These are phyloP conservation scores for Petrosia ficiformis DNA, from an alignment of 37 sponge, comb jelly and placozoan species.

Conservation along the genomic window DNA sequence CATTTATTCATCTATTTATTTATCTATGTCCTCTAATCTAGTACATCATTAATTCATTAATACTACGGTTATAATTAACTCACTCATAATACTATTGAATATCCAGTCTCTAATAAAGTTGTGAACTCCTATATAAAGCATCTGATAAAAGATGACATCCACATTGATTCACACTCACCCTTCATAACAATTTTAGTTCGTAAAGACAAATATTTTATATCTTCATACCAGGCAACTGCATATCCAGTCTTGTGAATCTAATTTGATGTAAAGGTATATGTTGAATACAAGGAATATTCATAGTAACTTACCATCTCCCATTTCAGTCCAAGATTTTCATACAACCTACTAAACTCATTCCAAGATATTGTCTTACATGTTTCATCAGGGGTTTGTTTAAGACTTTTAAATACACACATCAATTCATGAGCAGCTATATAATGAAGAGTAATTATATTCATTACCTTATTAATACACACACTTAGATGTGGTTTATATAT, in stretches of 20 bases:
- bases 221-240: slow-evolving; percentile 7
- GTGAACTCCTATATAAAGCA: not conserved
- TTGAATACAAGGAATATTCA: not conserved
- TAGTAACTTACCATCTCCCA: slow-evolving; percentile 55
- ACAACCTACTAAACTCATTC: slow-evolving; percentile 69
- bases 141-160: not conserved
- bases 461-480: not conserved
- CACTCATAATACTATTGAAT: not conserved
- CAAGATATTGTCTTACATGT: slow-evolving; percentile 12
- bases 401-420: slow-evolving; percentile 79
- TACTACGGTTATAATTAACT: no score
- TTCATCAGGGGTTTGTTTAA: slow-evolving; percentile 5
- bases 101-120: not conserved
- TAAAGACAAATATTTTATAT: not conserved
- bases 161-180: not conserved
- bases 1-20: no score
- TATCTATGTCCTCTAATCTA: no score
- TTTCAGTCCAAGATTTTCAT: slow-evolving; percentile 45
- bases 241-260: not conserved
- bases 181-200: not conserved
- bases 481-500: slow-evolving; percentile 55
- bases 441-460: not conserved
- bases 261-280: not conserved
- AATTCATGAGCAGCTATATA: slow-evolving; percentile 73
- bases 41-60: no score